Evolutionary conservation across 53 echinoderm and acorn worm species (phyloP).

Genomic region (Henricia sp.): DNA sequence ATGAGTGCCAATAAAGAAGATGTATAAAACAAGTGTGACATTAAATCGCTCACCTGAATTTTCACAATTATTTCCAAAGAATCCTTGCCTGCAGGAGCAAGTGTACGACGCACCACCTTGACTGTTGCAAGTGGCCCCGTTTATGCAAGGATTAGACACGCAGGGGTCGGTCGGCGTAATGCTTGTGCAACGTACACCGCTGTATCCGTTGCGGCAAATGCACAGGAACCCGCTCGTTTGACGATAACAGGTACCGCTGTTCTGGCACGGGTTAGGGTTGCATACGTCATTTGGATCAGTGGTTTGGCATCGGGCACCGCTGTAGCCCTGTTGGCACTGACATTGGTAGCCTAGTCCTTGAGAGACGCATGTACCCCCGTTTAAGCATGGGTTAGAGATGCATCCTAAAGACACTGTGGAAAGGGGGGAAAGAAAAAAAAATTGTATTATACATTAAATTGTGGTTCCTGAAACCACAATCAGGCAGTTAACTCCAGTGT

Average conservation of each 20-base stretch:
- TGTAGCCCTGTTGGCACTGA: neutral
- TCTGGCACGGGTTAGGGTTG: neutral
- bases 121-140: too few relatives aligned
- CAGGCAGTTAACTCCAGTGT: neutral
- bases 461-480: neutral
- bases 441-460: too few relatives aligned
- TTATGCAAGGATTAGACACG: too few relatives aligned
- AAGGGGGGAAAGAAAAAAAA: too few relatives aligned
- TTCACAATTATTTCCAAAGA: too few relatives aligned
- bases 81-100: too few relatives aligned
- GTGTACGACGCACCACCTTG: too few relatives aligned
- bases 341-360: conserved; percentile 1
- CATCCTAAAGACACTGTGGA: too few relatives aligned
- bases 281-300: neutral
- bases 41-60: too few relatives aligned
- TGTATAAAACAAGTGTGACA: too few relatives aligned
- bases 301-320: neutral
- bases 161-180: too few relatives aligned
- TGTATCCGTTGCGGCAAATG: conserved; percentile 11
- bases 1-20: too few relatives aligned
- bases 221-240: conserved; percentile 4
- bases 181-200: conserved; percentile 4
- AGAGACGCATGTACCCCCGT: conserved; percentile 7
- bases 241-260: neutral
- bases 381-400: neutral